Evolutionary conservation across 2,113 vertebrate species (phyloP), one percentile per base, ranked within the genome.

Genomic region (Tachycineta bicolor): DNA sequence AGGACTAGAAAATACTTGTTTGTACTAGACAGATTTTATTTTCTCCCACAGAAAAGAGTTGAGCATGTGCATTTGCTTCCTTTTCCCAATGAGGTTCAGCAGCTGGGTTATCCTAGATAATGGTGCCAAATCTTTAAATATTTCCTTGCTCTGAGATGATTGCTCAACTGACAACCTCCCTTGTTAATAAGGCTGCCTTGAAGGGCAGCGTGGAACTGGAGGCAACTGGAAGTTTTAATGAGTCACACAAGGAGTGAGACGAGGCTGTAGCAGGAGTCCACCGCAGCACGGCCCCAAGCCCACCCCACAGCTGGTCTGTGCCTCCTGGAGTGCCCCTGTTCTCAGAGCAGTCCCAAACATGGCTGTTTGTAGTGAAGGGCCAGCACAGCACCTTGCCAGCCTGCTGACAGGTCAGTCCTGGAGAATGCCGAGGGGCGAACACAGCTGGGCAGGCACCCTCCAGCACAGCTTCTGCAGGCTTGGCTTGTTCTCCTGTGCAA

Each of bases 341-440:
- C 73, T 39, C 0, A 0, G 47, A 93, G n/a, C 0, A 2, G 52
- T 12, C 62, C 28, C 2, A 0, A 68, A 25, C 2, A 1, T 64
- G 46, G 46, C 24, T 74, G 46, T 34, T 22, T 67, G 49, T 33
- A 79, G 29, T 8, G 29, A 60, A 70, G 13, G 70, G 22, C 33
- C 33, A 29, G 43, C 17, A 16, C 10, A 26, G 29, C 1, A 5
- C 71, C 46, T 76, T 73, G n/a, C 53, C 65, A 65, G 15, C 9
- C 73, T 86, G 53, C 69, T 92, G 43, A 53, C 49, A 39, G 14
- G 23, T 14, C 1, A 7, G 62, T 28, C 37, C 73, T 70, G 90
- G 43, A 49, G 25, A 62, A 29, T 2, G 3, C 37, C 0, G 0
- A 21, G 64, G 50, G n/a, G 60, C 1, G 1, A 69, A 53, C 2